Evolutionary conservation across 23 tunicate genomes (phyloP).

Genomic region (Aplidium turbinatum): DNA sequence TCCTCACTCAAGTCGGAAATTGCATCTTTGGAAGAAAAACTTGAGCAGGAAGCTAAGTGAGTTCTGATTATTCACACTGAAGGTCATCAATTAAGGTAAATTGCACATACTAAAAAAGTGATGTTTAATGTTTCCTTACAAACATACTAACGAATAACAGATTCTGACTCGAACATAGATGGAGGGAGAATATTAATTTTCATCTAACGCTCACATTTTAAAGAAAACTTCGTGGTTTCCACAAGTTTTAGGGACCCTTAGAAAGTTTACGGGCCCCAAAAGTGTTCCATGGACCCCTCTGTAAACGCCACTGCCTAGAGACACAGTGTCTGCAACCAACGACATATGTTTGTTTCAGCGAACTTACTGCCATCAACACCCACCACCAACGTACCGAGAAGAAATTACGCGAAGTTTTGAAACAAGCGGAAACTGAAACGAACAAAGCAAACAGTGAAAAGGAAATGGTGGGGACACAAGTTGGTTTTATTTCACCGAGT

Average conservation of each 20-base stretch:
- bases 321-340: not conserved
- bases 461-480: constrained; percentile 46
- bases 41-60: constrained; percentile 83
- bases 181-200: no score
- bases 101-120: no score
- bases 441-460: constrained; percentile 78
- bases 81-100: no score
- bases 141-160: no score
- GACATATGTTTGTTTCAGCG: constrained; percentile 25
- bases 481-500: not conserved
- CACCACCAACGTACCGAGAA: constrained; percentile 79
- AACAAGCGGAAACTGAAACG: constrained; percentile 81
- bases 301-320: not conserved
- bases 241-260: no score
- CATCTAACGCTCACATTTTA: no score
- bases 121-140: no score
- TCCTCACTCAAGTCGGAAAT: constrained; percentile 40
- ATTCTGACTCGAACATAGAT: no score
- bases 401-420: constrained; percentile 76
- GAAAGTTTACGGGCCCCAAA: no score
- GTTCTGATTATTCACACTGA: not conserved
- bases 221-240: no score
- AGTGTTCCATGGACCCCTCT: no score
- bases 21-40: constrained; percentile 57
- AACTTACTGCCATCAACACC: constrained; percentile 64